Evolutionary conservation across 2,888 invertebrate species (phyloP).

Genomic region (Saturnia pavonia): DNA sequence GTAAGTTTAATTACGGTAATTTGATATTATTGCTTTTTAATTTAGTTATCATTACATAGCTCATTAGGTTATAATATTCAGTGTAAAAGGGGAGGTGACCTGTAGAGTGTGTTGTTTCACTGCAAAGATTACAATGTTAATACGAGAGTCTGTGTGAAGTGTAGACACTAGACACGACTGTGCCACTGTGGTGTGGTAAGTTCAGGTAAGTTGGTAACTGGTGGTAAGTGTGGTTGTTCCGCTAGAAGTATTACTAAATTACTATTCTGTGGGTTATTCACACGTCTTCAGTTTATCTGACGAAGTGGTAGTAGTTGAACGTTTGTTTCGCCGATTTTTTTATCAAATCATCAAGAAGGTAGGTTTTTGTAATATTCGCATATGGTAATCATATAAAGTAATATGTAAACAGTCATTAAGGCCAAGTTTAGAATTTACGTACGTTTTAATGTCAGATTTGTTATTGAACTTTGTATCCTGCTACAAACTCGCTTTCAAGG

Average conservation of each 20-base stretch:
- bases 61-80: background rate
- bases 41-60: background rate
- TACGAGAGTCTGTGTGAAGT: too few species aligned
- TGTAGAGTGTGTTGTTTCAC: too few species aligned
- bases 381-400: background rate
- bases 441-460: slow-evolving; percentile 21
- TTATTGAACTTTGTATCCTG: slow-evolving; percentile 45
- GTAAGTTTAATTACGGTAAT: background rate
- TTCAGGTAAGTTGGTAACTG: too few species aligned
- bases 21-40: background rate
- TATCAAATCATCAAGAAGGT: background rate
- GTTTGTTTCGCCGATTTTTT: background rate
- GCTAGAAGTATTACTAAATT: background rate
- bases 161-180: too few species aligned
- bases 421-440: background rate
- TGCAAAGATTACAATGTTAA: too few species aligned
- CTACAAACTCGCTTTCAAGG: slow-evolving; percentile 32
- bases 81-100: too few species aligned
- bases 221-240: too few species aligned
- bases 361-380: background rate
- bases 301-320: background rate
- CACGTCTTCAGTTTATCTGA: background rate
- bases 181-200: too few species aligned
- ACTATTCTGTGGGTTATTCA: too few species aligned
- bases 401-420: background rate